Base-by-base conservation (phyloP, 2,888 invertebrate genomes). In the Drosophila ezoana region DNA sequence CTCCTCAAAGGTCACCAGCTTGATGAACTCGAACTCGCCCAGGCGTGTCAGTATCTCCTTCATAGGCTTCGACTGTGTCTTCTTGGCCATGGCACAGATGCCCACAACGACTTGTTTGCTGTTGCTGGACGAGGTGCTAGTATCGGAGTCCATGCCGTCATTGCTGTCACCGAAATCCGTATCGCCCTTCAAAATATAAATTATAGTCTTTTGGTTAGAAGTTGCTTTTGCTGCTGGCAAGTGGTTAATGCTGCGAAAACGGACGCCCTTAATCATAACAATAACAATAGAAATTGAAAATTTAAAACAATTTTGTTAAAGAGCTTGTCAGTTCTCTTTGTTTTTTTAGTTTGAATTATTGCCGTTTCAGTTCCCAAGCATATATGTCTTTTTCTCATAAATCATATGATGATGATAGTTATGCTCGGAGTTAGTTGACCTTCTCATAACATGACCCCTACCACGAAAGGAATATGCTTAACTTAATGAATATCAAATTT, bases 11-110 rank as follows among this genome's bases (percentile, higher is more conserved):
- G 99, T 97, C 59, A 97, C 94, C 93, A 98, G 97, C 93, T 97
- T 97, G 90, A 98, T 97, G 92, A 97, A 98, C 92, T 98, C 98
- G 92, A 99, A 99, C 92, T 99, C 98, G 88, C 98, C 96, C 64
- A 99, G 95, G 38, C 99, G 94, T 1, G 97, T 97, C 63, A 99
- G 94, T 87, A 99, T 99, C 93, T 99, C 99, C 91, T 97, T 97
- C 99, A 99, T 99, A 13, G 99, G 99, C 93, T 99, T 99, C 76
- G 99, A 98, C 91, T 98, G 97, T 38, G 99, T 98, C 93, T 99
- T 99, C 93, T 99, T 99, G 90, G 97, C 97, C 99, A 99, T 99
- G 81, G 99, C 99, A 94, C 99, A 99, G 67, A 99, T 96, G 72
- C 99, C 99, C 87, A 99, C 98, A 91, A 98, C 95, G 87, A 99